A percentile compares a stretch with the other conserved stretches of the same genome.
phyloP scores from a whole-genome alignment of 2,888 invertebrate genomes.

The Campopleginae sp. region DNA sequence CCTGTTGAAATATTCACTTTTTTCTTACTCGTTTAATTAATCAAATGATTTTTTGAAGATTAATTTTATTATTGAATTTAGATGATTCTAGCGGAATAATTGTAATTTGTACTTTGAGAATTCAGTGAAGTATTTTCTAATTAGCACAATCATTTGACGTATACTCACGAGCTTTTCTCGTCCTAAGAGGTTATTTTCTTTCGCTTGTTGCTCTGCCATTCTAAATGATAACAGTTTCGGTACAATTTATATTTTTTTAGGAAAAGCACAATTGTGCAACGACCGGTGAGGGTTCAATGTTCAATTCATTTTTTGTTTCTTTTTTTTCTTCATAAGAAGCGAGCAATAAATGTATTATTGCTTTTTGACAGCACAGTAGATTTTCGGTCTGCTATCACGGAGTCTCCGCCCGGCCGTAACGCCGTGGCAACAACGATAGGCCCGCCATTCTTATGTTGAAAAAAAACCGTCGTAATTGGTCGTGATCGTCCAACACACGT shows the following conservation, averaged over 20 bases:
- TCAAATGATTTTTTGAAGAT: background rate
- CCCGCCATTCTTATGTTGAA: background rate
- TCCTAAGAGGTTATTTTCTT: constrained; percentile 73
- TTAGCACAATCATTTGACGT: background rate
- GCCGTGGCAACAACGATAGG: constrained; percentile 7
- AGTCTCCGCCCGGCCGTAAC: background rate
- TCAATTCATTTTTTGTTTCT: constrained; percentile 42
- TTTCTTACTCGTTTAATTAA: background rate
- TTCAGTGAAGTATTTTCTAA: background rate
- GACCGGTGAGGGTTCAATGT: constrained; percentile 54
- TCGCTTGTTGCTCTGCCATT: constrained; percentile 77
- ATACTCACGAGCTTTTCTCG: constrained; percentile 78
- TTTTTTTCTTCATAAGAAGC: background rate
- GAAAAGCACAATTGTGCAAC: constrained; percentile 41
- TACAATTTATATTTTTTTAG: constrained; percentile 8
- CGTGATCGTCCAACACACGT: background rate
- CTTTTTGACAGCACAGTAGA: constrained; percentile 3
- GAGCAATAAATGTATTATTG: constrained; percentile 28
- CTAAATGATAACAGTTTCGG: constrained; percentile 16
- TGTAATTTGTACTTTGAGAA: constrained; percentile 3
- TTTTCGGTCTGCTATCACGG: constrained; percentile 24
- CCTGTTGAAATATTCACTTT: constrained; percentile 84
- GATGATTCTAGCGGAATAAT: background rate
- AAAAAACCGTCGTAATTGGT: background rate
- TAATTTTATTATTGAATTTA: background rate